Evolutionary conservation across 1,140 invertebrate genomes (phyloP), one percentile per base, ranked within the genome.

Genomic region (Aphidius ervi): DNA sequence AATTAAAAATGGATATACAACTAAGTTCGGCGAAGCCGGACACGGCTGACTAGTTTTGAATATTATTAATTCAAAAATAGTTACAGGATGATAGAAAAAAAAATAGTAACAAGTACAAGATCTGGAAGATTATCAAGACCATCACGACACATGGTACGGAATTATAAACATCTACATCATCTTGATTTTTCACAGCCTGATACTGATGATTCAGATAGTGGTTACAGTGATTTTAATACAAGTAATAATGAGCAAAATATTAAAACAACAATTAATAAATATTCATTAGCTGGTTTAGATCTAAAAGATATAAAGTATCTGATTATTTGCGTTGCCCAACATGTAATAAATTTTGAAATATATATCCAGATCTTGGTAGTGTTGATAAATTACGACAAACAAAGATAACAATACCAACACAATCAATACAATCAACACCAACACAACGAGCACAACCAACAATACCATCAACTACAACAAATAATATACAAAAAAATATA

Each of bases 111-210:
- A 1, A 76, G 84, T 49, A 88, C 86, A 37, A 69, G 83, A 49
- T 87, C 84, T 10, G 87, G 87, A 0, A 73, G 87, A 46, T 73
- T 88, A 10, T 87, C 86, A 1, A 81, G 86, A 61, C 86, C 86
- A 2, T 86, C 87, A 0, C 79, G 83, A 42, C 85, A 88, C 64
- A 87, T 87, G 83, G 81, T 87, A 4, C 83, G 84, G 59, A 86
- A 88, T 69, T 88, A 87, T 64, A 87, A 87, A 68, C 83, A 86
- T 52, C 78, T 88, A 55, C 83, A 85, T 68, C 82, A 83, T 63
- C 69, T 85, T 16, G 85, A 87, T 63, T 83, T 84, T 62, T 78
- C 82, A 65, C 82, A 85, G 62, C 84, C 85, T 10, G 79, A 82
- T 49, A 71, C 84, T 63, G 85, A 87, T 71, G 84, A 86, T 65